These are phyloP conservation scores for Drosophila pseudotakahashii DNA, from an alignment of 2,888 invertebrate species.

Conservation along the genomic window DNA sequence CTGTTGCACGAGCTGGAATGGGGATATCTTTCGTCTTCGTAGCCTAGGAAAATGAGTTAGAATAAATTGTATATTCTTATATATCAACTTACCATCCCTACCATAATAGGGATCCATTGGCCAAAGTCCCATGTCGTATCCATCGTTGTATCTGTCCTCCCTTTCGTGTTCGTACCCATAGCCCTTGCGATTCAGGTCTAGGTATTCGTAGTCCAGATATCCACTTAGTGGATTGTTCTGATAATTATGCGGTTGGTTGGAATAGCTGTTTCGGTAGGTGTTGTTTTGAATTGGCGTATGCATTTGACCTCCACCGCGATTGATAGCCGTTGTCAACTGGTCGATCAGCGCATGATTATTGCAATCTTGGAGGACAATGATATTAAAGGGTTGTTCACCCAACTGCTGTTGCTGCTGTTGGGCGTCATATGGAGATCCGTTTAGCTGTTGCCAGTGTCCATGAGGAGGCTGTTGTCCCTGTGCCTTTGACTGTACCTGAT, in stretches of 20 bases:
- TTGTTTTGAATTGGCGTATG: neutral
- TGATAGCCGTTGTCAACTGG: slow-evolving; percentile 49
- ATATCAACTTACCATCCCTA: neutral
- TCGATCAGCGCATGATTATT: slow-evolving; percentile 50
- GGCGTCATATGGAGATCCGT: neutral
- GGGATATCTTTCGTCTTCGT: neutral
- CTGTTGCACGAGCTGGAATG: neutral
- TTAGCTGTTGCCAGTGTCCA: slow-evolving; percentile 8
- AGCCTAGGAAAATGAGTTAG: neutral
- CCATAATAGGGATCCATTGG: neutral
- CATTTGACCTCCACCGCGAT: neutral
- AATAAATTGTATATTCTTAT: too few species aligned
- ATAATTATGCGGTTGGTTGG: neutral
- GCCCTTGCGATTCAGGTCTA: neutral
- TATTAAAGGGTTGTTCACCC: slow-evolving; percentile 24
- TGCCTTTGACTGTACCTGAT: neutral
- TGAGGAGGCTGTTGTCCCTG: neutral
- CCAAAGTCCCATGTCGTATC: slow-evolving; percentile 3
- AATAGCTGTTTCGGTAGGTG: neutral
- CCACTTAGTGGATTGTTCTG: neutral
- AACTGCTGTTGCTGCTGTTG: neutral
- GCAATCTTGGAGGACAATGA: slow-evolving; percentile 61
- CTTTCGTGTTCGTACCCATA: neutral
- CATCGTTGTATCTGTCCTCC: neutral
- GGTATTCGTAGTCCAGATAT: slow-evolving; percentile 17